A percentile compares a stretch with the other conserved stretches of the same genome.
Conservation (phyloP, 2,888 invertebrate genomes). For the Cerastoderma edule region DNA sequence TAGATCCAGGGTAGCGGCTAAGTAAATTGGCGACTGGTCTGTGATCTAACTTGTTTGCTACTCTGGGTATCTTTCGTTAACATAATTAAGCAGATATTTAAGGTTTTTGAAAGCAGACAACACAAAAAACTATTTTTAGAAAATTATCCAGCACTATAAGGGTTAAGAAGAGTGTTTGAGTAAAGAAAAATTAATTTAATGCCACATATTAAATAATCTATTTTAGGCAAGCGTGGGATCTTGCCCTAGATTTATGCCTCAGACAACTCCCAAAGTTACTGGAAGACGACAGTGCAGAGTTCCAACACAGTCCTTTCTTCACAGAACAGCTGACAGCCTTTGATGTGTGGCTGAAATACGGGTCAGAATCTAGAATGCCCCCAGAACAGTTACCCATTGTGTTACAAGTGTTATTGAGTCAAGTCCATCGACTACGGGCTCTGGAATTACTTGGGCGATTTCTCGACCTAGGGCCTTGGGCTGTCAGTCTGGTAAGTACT, state of each 20-base stretch:
- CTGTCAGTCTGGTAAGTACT: constrained; percentile 90
- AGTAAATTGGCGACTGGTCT: too few species aligned
- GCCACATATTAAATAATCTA: neutral
- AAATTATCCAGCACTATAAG: too few species aligned
- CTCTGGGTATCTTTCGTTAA: too few species aligned
- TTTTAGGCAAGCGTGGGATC: constrained; percentile 96
- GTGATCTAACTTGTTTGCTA: too few species aligned
- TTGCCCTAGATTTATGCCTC: constrained; percentile 96
- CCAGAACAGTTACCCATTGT: constrained; percentile 99
- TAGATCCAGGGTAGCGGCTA: too few species aligned
- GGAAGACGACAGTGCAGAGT: constrained; percentile 74
- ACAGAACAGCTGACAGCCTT: constrained; percentile 99
- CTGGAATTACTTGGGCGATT: constrained; percentile 96
- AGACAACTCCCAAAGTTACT: constrained; percentile 90
- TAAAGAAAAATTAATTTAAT: too few species aligned
- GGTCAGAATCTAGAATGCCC: constrained; percentile 91
- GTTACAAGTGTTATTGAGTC: constrained; percentile 90
- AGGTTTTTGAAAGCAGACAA: too few species aligned
- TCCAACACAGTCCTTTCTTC: constrained; percentile 94
- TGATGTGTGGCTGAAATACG: constrained; percentile 95
- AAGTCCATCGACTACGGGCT: constrained; percentile 96
- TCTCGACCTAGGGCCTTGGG: constrained; percentile 93
- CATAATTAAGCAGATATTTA: too few species aligned
- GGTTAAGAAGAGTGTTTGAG: too few species aligned
- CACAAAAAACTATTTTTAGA: too few species aligned